Percentiles rank a stretch among this genome's conserved stretches.
These are phyloP conservation scores for Connochaetes taurinus DNA, from an alignment of 2,113 vertebrate genomes.

Conservation along the genomic window DNA sequence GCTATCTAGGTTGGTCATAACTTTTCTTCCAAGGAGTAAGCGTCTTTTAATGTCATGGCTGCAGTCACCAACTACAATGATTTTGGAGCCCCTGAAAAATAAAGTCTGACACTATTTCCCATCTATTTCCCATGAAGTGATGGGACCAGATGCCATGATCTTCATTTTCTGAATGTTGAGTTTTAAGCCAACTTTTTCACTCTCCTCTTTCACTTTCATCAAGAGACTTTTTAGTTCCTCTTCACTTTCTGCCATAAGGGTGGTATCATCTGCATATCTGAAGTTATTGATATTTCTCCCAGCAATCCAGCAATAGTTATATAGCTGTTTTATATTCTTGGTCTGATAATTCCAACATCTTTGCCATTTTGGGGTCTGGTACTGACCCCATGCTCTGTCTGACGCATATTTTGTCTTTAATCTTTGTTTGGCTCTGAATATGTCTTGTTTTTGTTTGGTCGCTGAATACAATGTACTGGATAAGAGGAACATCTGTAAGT, in stretches of 20 bases:
- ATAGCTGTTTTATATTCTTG: background rate
- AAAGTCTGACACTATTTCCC: background rate
- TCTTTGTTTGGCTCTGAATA: background rate
- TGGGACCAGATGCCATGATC: background rate
- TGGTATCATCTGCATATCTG: background rate
- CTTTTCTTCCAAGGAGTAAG: background rate
- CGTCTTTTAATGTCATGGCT: background rate
- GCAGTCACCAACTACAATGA: background rate
- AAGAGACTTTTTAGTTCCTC: background rate
- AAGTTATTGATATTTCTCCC: background rate
- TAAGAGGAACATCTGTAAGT: background rate
- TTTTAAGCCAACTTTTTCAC: background rate
- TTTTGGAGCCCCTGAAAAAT: fast-evolving
- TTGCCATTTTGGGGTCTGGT: background rate
- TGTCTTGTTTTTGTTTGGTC: background rate
- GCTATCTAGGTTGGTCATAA: background rate
- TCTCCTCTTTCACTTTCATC: background rate
- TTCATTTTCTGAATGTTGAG: background rate
- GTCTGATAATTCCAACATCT: background rate
- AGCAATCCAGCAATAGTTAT: background rate
- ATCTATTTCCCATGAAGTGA: background rate
- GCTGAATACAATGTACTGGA: no score
- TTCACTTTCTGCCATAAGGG: background rate
- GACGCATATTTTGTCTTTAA: background rate
- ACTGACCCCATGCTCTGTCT: background rate